Evolutionary conservation across 2,113 vertebrate genomes (phyloP), one percentile per base, ranked within the genome.

Genomic region (Vicugna pacos): DNA sequence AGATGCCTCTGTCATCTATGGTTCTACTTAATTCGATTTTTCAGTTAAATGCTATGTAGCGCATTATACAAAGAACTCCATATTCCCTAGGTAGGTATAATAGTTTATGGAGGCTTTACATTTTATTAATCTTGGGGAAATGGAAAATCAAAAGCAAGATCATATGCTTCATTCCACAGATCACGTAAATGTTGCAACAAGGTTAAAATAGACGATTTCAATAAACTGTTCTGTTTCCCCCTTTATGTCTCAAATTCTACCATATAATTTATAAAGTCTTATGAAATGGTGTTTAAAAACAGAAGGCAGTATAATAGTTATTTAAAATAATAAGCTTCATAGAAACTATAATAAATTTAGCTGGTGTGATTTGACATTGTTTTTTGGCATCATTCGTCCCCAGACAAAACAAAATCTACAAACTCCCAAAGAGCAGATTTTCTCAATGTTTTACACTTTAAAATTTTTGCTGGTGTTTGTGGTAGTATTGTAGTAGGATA

Each of bases 11-110:
- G 80, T 65, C 64, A 75, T 38, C 10, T 56, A 58, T 10, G 76
- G 50, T 94, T 94, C 72, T 54, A 90, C 26, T 89, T 97, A 95
- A 93, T 96, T 97, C 93, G 3, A 73, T 94, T 98, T 98, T 96
- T 96, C 70, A 94, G 97, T 97, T 91, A 95, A 50, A 89, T 90
- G 24, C 64, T 95, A 62, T 52, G 92, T 87, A 91, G 46, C 94
- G 89, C 76, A 93, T 88, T 93, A 94, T 96, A 30, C 82, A 87
- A 95, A 96, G 85, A 35, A 69, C 81, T 88, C 14, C n/a, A 69
- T 80, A 96, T 95, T 91, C 76, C 95, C 77, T 81, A 88, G 92
- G 28, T 96, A 89, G 69, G 28, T 32, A 46, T 88, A 81, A 92
- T 83, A 67, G 80, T 84, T 97, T 82, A 52, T 87, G 60, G 84